Evolutionary conservation across 2,888 invertebrate species (phyloP).

Genomic region (Petrophora chlorosata): DNA sequence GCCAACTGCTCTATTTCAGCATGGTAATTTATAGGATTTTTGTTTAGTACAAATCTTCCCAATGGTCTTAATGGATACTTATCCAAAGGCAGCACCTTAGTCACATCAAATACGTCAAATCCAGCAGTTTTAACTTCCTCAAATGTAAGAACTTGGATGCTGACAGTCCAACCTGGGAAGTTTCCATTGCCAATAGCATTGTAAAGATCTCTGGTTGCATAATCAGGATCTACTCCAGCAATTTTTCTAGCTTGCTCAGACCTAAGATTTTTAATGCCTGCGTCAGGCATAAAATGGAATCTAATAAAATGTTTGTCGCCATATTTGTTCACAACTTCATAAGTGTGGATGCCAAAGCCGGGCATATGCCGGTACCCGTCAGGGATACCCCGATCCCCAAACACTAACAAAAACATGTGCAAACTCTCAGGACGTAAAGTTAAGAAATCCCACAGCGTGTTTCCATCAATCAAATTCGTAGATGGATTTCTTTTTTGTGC

Average conservation of each 20-base stretch:
- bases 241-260: conserved; percentile 86
- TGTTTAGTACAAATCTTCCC: conserved; percentile 91
- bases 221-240: conserved; percentile 92
- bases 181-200: conserved; percentile 90
- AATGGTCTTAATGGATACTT: conserved; percentile 93
- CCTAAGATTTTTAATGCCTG: conserved; percentile 90
- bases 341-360: conserved; percentile 95
- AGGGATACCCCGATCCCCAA: conserved; percentile 94
- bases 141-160: conserved; percentile 92
- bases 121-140: conserved; percentile 89
- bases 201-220: conserved; percentile 92
- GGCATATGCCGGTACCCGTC: conserved; percentile 96
- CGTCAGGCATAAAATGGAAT: conserved; percentile 94
- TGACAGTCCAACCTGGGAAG: conserved; percentile 90
- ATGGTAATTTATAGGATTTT: conserved; percentile 95
- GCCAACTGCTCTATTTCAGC: conserved; percentile 96
- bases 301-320: conserved; percentile 90
- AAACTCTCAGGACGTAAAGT: conserved; percentile 91
- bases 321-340: conserved; percentile 90
- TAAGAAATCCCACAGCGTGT: conserved; percentile 97
- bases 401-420: conserved; percentile 92
- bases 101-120: conserved; percentile 95
- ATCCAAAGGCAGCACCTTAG: conserved; percentile 90
- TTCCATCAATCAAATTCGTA: conserved; percentile 91
- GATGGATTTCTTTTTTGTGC: conserved; percentile 96